Conservation (phyloP, 1,140 invertebrate species). For the Globodera rostochiensis region DNA sequence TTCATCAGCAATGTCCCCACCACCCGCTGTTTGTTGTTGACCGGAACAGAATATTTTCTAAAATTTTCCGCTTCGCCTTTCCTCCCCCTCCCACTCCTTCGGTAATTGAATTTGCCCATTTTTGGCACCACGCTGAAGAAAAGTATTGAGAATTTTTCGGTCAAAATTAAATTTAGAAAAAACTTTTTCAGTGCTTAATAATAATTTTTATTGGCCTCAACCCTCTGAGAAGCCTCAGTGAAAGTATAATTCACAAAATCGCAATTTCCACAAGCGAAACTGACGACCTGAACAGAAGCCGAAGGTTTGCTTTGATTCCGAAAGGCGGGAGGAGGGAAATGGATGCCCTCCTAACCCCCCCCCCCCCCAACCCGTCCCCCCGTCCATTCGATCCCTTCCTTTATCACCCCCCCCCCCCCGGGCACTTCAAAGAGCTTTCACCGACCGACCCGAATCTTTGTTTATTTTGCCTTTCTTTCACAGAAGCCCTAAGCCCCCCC, state of each 20-base stretch:
- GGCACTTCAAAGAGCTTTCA: neutral
- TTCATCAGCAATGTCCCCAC: neutral
- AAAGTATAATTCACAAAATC: neutral
- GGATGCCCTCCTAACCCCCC: no score
- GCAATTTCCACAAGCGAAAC: neutral
- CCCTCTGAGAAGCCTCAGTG: no score
- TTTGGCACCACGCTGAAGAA: slow-evolving; percentile 3
- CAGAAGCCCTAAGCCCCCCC: neutral
- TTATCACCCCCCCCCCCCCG: neutral
- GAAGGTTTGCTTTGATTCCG: no score
- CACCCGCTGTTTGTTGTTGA: neutral
- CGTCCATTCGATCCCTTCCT: neutral
- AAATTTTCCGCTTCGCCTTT: neutral
- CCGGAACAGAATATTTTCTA: slow-evolving; percentile 5
- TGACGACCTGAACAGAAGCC: no score
- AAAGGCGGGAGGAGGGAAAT: no score
- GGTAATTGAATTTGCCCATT: neutral
- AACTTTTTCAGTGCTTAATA: neutral
- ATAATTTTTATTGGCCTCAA: neutral
- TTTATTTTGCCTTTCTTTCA: neutral
- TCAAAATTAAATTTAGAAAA: neutral
- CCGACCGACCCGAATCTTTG: neutral
- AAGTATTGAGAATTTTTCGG: neutral
- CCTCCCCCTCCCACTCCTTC: neutral
- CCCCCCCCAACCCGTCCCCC: no score